Conservation (phyloP, 1,140 invertebrate genomes). For the Tetranychus cinnabarinus region DNA sequence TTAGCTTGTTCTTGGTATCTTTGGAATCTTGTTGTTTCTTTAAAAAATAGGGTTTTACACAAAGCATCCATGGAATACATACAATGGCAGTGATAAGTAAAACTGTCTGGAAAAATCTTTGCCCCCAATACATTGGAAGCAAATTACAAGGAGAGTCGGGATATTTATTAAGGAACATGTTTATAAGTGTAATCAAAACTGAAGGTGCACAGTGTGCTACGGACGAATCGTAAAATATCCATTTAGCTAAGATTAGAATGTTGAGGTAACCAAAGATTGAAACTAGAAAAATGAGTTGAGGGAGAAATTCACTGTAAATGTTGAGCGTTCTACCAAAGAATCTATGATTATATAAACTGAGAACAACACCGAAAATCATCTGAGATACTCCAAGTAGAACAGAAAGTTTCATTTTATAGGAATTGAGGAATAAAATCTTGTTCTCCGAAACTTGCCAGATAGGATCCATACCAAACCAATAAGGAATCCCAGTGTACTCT, state of each 20-base stretch:
- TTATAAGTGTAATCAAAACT: conserved; percentile 35
- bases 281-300: conserved; percentile 68
- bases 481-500: conserved; percentile 15
- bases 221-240: conserved; percentile 44
- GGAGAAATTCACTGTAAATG: conserved; percentile 73
- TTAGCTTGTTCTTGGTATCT: neutral
- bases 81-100: conserved; percentile 46
- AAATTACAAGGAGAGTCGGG: neutral
- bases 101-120: conserved; percentile 42
- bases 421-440: conserved; percentile 91
- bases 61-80: conserved; percentile 75
- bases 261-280: conserved; percentile 84
- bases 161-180: conserved; percentile 34
- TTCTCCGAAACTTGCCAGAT: conserved; percentile 49
- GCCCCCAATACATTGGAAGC: conserved; percentile 18
- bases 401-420: conserved; percentile 96
- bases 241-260: conserved; percentile 68
- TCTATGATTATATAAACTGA: conserved; percentile 64
- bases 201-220: conserved; percentile 30
- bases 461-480: conserved; percentile 23
- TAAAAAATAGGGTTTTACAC: conserved; percentile 64
- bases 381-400: conserved; percentile 85
- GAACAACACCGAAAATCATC: conserved; percentile 83
- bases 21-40: conserved; percentile 26
- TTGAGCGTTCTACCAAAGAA: conserved; percentile 23